Evolutionary conservation across 2,888 invertebrate species (phyloP).

Genomic region (Gastrophysa polygoni): DNA sequence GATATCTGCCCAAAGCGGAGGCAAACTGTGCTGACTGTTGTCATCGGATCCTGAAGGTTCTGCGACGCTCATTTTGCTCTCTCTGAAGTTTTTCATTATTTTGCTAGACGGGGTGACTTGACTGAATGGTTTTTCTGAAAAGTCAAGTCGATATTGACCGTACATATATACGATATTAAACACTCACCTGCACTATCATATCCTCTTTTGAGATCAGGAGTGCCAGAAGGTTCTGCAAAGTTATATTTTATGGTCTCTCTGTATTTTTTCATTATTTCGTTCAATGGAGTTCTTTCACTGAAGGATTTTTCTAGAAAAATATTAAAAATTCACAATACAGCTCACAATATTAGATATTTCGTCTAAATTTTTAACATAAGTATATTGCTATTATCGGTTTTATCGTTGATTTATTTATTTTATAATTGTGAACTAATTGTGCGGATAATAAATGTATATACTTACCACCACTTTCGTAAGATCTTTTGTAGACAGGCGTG

Average conservation of each 20-base stretch:
- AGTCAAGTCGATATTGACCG: not conserved
- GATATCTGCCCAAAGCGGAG: slow-evolving; percentile 41
- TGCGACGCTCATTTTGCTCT: slow-evolving; percentile 40
- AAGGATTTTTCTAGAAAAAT: too few relatives aligned
- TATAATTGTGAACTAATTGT: too few relatives aligned
- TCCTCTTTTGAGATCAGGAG: slow-evolving; percentile 21
- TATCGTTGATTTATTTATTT: too few relatives aligned
- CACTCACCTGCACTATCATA: slow-evolving; percentile 29
- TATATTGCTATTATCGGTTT: too few relatives aligned
- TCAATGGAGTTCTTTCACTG: too few relatives aligned
- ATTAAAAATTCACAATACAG: too few relatives aligned
- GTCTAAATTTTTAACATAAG: too few relatives aligned
- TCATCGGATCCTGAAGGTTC: slow-evolving; percentile 1
- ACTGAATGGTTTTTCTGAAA: slow-evolving; percentile 39
- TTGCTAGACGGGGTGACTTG: slow-evolving; percentile 54
- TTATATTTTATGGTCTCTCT: too few relatives aligned
- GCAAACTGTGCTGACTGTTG: slow-evolving; percentile 17
- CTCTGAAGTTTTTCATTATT: slow-evolving; percentile 51
- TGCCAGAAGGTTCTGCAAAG: too few relatives aligned
- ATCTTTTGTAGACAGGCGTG: slow-evolving; percentile 21
- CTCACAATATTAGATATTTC: too few relatives aligned
- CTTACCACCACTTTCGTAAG: slow-evolving; percentile 30
- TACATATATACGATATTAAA: not conserved
- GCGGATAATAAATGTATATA: too few relatives aligned
- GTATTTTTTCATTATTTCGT: too few relatives aligned